Evolutionary conservation across 2,888 invertebrate species (phyloP).

Genomic region (Tinea semifulvella): DNA sequence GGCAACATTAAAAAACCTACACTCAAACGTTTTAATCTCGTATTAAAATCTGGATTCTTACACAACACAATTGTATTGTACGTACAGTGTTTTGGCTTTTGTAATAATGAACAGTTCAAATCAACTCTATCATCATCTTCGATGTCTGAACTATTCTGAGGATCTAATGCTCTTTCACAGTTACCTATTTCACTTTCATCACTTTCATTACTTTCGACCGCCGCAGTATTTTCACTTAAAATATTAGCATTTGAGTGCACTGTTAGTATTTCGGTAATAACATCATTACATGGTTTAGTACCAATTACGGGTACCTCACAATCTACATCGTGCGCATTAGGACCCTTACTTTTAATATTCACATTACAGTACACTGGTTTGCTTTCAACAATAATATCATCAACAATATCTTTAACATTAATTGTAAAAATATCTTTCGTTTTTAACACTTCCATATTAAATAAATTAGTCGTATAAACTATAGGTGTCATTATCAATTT

Average conservation of each 20-base stretch:
- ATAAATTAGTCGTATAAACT: conserved; percentile 42
- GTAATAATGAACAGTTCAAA: conserved; percentile 34
- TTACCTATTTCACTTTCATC: neutral
- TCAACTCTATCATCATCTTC: neutral
- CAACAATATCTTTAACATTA: conserved; percentile 28
- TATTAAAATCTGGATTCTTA: conserved; percentile 58
- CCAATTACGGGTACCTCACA: conserved; percentile 18
- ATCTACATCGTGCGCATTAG: too few relatives aligned
- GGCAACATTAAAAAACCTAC: conserved; percentile 39
- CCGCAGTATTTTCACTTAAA: too few relatives aligned
- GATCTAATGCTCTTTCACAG: too few relatives aligned
- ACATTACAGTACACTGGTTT: conserved; percentile 35
- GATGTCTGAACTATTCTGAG: too few relatives aligned
- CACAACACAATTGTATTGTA: conserved; percentile 47
- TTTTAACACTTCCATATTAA: conserved; percentile 37
- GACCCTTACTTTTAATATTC: too few relatives aligned
- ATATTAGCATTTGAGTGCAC: too few relatives aligned
- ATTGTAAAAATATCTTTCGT: conserved; percentile 24
- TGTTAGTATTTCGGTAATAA: neutral
- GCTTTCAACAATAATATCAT: conserved; percentile 34
- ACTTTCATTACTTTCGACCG: neutral
- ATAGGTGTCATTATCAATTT: conserved; percentile 45
- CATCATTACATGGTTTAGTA: neutral
- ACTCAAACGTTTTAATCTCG: conserved; percentile 40
- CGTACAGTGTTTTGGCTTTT: conserved; percentile 39